Conservation (phyloP, 2,113 vertebrate species). For the Phalacrocorax pelagicus region DNA sequence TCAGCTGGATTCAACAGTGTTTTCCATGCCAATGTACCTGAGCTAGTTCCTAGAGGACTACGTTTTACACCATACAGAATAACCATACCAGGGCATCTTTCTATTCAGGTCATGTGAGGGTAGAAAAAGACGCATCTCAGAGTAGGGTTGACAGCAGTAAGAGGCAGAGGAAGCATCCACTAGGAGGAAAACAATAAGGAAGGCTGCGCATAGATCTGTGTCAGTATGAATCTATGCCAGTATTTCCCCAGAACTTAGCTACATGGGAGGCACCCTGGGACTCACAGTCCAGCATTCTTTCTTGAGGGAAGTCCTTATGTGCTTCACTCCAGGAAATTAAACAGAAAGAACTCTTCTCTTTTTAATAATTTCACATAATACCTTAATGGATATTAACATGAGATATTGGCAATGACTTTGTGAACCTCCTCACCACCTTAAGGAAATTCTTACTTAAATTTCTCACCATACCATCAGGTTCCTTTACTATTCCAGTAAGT, state of each 20-base stretch:
- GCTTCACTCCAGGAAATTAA: not conserved
- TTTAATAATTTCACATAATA: not conserved
- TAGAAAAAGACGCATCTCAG: not conserved
- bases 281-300: not conserved
- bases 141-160: not conserved
- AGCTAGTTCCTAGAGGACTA: not conserved
- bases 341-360: not conserved
- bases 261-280: not conserved
- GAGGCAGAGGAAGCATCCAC: not conserved
- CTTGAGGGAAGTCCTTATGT: not conserved
- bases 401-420: not conserved
- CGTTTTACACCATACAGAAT: not conserved
- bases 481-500: not conserved
- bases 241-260: not conserved
- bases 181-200: not conserved
- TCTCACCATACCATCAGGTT: not conserved
- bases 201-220: not conserved
- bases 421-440: not conserved
- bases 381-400: not conserved
- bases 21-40: not conserved
- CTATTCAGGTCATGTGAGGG: rapidly evolving
- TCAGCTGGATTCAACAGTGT: not conserved
- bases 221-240: not conserved
- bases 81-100: not conserved
- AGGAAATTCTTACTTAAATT: not conserved